Percentiles rank a stretch among this genome's conserved stretches.
Evolutionary conservation across 2,113 vertebrate genomes (phyloP).

Genomic region (Galeopterus variegatus): DNA sequence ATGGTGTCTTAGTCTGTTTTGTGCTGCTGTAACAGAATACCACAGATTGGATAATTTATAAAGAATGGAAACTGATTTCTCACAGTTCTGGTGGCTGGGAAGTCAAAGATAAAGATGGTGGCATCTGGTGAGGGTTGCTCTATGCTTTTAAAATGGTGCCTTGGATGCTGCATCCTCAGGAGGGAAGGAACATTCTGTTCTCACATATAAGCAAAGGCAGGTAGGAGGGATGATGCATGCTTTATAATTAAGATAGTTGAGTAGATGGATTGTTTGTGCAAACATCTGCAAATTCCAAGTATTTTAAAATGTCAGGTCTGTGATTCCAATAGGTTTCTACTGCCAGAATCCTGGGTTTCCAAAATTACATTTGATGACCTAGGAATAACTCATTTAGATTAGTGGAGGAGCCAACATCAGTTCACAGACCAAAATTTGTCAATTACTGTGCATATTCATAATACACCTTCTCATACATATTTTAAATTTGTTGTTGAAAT

Average conservation of each 20-base stretch:
- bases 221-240: background rate
- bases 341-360: background rate
- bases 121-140: background rate
- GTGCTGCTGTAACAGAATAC: background rate
- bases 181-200: background rate
- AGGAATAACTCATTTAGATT: background rate
- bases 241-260: background rate
- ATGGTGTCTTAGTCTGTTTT: background rate
- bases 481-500: constrained; percentile 10
- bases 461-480: background rate
- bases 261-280: background rate
- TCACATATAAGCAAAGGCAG: background rate
- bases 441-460: background rate
- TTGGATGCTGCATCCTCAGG: background rate
- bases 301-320: background rate
- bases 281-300: background rate
- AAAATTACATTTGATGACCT: background rate
- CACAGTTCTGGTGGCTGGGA: background rate
- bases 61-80: background rate
- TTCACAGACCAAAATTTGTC: background rate
- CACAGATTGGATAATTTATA: background rate
- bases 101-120: background rate
- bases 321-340: background rate
- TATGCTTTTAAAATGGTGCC: background rate
- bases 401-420: background rate